Conservation (phyloP, 2,888 invertebrate species). For the Caenorhabditis sulstoni region DNA sequence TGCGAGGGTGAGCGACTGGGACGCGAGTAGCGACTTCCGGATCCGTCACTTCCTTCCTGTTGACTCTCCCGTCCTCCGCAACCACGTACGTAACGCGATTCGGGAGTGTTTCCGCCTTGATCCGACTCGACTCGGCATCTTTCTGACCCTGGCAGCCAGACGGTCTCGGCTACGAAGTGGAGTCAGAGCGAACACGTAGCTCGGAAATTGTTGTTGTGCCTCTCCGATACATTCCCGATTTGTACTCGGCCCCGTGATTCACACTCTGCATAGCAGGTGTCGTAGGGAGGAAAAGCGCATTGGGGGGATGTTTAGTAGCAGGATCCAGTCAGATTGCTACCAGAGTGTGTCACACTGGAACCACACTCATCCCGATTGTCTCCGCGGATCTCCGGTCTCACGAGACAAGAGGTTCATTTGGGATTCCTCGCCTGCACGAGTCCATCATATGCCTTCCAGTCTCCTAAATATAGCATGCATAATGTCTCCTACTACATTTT, state of each 20-base stretch:
- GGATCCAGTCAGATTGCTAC: conserved; percentile 9
- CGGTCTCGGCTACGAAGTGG: conserved; percentile 1
- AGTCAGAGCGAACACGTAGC: conserved; percentile 11
- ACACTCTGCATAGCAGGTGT: conserved; percentile 10
- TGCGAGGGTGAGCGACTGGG: background rate
- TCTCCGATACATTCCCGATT: background rate
- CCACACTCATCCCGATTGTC: background rate
- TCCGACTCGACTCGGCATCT: background rate
- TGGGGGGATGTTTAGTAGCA: conserved; percentile 20
- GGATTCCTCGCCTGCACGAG: background rate
- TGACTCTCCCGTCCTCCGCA: conserved; percentile 42
- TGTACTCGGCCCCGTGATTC: conserved; percentile 26
- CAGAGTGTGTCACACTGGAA: background rate
- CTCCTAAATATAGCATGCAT: conserved; percentile 47
- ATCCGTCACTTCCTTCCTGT: conserved; percentile 35
- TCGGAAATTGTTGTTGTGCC: too few relatives aligned
- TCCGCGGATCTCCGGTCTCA: conserved; percentile 28
- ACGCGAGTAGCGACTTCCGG: conserved; percentile 17
- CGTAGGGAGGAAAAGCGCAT: conserved; percentile 11
- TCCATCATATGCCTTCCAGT: conserved; percentile 41
- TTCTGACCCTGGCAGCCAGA: background rate
- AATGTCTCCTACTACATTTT: conserved; percentile 35
- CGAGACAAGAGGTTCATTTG: conserved; percentile 6
- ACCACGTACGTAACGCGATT: background rate
- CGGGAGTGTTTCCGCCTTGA: background rate